Base-by-base conservation (phyloP, 2,888 invertebrate species). In the Tricholauxania praeusta region DNA sequence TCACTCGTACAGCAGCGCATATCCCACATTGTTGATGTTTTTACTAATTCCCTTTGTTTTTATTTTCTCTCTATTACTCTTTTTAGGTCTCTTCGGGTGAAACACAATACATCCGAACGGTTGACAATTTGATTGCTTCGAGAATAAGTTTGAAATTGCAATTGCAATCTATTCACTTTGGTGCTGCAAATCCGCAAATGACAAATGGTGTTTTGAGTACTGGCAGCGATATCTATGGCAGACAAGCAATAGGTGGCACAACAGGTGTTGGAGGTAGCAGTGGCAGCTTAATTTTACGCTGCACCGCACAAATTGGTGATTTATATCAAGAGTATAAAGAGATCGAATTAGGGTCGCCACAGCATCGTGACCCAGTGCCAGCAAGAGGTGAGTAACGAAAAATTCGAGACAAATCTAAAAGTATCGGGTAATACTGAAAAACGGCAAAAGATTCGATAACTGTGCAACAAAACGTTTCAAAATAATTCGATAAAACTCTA, bases 321-420 rank as follows among this genome's bases (percentile, higher is more conserved):
- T 89, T 94, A 78, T 94, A 93, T 89, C 90, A 90, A 78, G 90
- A 90, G 84, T 90, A 90, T 75, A 92, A 92, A 72, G 93, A 91
- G 82, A 87, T 92, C 79, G 92, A 93, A 84, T 90, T 94, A 83
- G 91, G 92, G 76, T 90, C 92, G 71, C 91, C 92, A 75, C 91
- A 92, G 68, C 89, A 92, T 48, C 84, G 77, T 79, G 93, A 94
- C 87, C 94, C 94, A 12, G 90, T 93, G 80, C 94, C 94, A 39
- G 94, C 94, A 83, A 90, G 93, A 90, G 94, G 94, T 94, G 86
- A 89, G 83, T 2, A 4, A 0, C 4, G 28, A 28, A 28, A 28
- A 28, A 4, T 28, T 28, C 28, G 28, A 28, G 28, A 28, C 28
- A 3, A 4, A 3, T 3, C 28, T 28, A 3, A 28, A 28, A 28